Conservation (phyloP, 2,113 vertebrate genomes). For the Sterna hirundo region DNA sequence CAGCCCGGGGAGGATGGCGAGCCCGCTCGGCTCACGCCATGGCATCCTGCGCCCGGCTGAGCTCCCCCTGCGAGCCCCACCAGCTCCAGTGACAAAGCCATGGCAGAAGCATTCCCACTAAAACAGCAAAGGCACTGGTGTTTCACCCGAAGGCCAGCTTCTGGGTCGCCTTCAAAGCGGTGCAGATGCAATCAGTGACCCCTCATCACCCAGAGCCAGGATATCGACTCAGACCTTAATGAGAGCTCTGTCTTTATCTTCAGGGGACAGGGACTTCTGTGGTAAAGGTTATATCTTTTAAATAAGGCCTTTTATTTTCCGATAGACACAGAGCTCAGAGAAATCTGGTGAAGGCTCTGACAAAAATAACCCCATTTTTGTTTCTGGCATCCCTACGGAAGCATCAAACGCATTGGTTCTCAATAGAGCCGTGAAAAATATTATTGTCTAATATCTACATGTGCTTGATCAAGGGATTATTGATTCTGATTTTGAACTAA, state of each 20-base stretch:
- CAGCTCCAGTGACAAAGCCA: neutral
- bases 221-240: neutral
- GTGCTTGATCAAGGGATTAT: neutral
- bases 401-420: neutral
- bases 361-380: neutral
- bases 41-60: fast-evolving
- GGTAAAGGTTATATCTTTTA: neutral
- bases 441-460: neutral
- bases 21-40: neutral
- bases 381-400: neutral
- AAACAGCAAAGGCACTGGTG: no score
- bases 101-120: fast-evolving
- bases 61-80: fast-evolving
- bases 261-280: neutral
- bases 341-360: neutral
- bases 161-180: neutral
- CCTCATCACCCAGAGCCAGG: fast-evolving
- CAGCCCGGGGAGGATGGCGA: neutral
- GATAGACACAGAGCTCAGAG: neutral
- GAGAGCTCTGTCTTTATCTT: neutral
- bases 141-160: fast-evolving
- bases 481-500: neutral
- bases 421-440: neutral
- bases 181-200: neutral
- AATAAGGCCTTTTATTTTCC: neutral